Base-by-base conservation (phyloP, 1,140 invertebrate species). In the Anoplolepis gracilipes region DNA sequence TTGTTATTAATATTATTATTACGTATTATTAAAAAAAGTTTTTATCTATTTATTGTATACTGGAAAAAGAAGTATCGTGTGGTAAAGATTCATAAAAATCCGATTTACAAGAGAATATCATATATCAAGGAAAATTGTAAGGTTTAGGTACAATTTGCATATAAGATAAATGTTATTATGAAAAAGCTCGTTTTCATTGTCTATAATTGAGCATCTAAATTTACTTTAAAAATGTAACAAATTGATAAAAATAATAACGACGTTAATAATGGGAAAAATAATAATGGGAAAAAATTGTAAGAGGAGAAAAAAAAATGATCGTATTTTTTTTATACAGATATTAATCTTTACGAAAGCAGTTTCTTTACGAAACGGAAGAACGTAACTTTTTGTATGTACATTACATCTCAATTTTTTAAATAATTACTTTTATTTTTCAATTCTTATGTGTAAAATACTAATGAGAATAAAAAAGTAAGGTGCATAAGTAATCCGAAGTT, bases 331-430 rank as follows among this genome's bases (percentile, higher is more conserved):
- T 39, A 73, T 16, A 49, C 6, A 19, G 4, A 49, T 19, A 49
- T 72, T 55, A 55, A 72, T 11, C 42, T 72, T 13, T 55, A 55
- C 36, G 39, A 59, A n/a, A n/a, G n/a, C n/a, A n/a, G n/a, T n/a
- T n/a, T n/a, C 22, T 73, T 6, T 7, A 13, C 13, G 3, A 36
- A 73, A 16, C 4, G 4, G 4, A 49, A 49, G 5, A 49, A 49
- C 0, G 39, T 10, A 42, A 42, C 11, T 46, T 3, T 4, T 46
- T 13, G 10, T 46, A 46, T 3, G 16, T 49, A 49, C 13, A 49
- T 49, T 49, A 16, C 46, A 49, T 49, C 4, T 49, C 46, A 49
- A 49, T 49, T 49, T 49, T 49, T 19, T 13, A 19, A 49, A 49
- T 19, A 49, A 49, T 49, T 49, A 49, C 19, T 49, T 49, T 49